Evolutionary conservation across 2,888 invertebrate species (phyloP).

Genomic region (Hirudinaria manillensis): DNA sequence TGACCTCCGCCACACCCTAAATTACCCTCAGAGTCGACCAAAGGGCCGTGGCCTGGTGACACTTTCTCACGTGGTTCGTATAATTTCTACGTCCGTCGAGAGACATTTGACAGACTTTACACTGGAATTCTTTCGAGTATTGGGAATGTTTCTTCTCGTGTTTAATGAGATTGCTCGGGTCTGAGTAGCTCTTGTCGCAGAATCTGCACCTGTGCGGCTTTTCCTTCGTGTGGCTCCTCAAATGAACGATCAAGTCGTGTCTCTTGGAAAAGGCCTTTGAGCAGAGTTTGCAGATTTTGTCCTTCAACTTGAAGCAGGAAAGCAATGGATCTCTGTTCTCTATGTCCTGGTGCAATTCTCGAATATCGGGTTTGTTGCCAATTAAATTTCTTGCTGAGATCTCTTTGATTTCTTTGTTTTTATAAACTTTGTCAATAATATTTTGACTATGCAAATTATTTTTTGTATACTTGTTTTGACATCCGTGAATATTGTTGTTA

Average conservation of each 20-base stretch:
- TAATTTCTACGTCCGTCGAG: slow-evolving; percentile 74
- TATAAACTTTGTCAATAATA: too few relatives aligned
- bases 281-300: slow-evolving; percentile 82
- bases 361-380: not conserved
- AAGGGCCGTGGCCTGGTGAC: too few relatives aligned
- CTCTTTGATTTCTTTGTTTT: not conserved
- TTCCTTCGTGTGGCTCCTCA: slow-evolving; percentile 86
- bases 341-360: not conserved
- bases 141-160: slow-evolving; percentile 84
- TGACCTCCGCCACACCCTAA: too few relatives aligned
- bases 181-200: slow-evolving; percentile 84
- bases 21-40: too few relatives aligned
- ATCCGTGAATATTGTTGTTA: too few relatives aligned
- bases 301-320: slow-evolving; percentile 37
- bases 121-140: slow-evolving; percentile 66
- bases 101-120: slow-evolving; percentile 73
- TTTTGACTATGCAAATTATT: too few relatives aligned
- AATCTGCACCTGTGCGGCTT: slow-evolving; percentile 82
- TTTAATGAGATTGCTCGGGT: slow-evolving; percentile 93
- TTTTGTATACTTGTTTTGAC: too few relatives aligned
- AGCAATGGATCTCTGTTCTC: not conserved
- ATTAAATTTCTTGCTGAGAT: not conserved
- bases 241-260: slow-evolving; percentile 73
- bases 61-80: slow-evolving; percentile 63
- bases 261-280: slow-evolving; percentile 91